A percentile compares a stretch with the other conserved stretches of the same genome.
Evolutionary conservation across 1,140 invertebrate genomes (phyloP).

Genomic region (Sitodiplosis mosellana): DNA sequence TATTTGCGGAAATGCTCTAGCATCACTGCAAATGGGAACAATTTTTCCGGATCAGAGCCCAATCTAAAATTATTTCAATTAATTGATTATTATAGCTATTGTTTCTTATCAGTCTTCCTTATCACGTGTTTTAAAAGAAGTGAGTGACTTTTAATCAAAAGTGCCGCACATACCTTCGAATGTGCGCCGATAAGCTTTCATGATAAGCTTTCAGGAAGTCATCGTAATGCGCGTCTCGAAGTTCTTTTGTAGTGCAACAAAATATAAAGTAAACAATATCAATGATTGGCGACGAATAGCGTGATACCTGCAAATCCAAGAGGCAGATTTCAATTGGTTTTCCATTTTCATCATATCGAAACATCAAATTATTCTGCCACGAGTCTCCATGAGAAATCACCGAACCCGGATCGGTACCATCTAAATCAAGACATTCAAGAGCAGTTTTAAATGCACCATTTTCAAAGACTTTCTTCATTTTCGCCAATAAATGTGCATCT

Average conservation of each 20-base stretch:
- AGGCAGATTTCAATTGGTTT: slow-evolving; percentile 13
- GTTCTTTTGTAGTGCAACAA: slow-evolving; percentile 26
- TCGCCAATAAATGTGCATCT: background rate
- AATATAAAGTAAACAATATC: slow-evolving; percentile 35
- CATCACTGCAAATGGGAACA: slow-evolving; percentile 12
- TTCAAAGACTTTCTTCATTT: background rate
- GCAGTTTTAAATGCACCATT: background rate
- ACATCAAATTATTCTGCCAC: slow-evolving; percentile 23
- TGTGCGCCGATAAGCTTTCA: too few species aligned
- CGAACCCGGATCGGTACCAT: background rate
- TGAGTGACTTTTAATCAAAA: too few species aligned
- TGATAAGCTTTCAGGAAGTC: slow-evolving; percentile 28
- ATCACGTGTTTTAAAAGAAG: too few species aligned
- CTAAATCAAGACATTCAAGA: background rate
- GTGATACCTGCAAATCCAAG: slow-evolving; percentile 32
- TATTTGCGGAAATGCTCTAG: slow-evolving; percentile 13
- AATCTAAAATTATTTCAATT: too few species aligned
- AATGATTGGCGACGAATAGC: slow-evolving; percentile 25
- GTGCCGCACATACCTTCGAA: too few species aligned
- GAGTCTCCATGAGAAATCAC: background rate
- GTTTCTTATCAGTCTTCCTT: too few species aligned
- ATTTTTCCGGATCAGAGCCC: slow-evolving; percentile 10
- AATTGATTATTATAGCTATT: too few species aligned
- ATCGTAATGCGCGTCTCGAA: slow-evolving; percentile 24
- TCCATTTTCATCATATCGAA: slow-evolving; percentile 10